Base-by-base conservation (phyloP, 2,113 vertebrate species). In the Malurus cyaneus region DNA sequence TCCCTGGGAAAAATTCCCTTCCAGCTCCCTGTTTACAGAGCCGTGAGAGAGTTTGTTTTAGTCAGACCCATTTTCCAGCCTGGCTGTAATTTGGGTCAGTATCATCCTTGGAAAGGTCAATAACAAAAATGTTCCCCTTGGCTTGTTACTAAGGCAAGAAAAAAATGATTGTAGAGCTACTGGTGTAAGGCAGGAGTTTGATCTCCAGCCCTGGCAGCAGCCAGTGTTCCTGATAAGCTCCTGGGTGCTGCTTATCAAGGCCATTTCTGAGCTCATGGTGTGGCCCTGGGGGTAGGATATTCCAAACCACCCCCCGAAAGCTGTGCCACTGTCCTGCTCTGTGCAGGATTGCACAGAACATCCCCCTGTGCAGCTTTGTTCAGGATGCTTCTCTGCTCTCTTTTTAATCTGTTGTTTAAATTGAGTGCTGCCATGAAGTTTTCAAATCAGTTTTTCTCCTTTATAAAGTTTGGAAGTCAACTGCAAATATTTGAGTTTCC, bases 21-120 rank as follows among this genome's bases (percentile, higher is more conserved):
- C 0, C 0, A 46, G 24, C 19, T 44, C 39, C 39, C 18, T 77
- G 53, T 26, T 56, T 3, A 2, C 3, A 6, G 52, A 34, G 42
- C 9, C 2, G 2, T 19, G 5, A 36, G 25, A 59, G 36, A 44
- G 7, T 2, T 21, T 50, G 2, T 41, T 72, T 64, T 42, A 36
- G 31, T 57, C 76, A 57, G 49, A 64, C 39, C 41, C 46, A n/a
- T 47, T 52, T 11, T 5, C 46, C 46, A 53, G 54, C 61, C 78
- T 67, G 60, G 32, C 59, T 66, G 47, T 24, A 67, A 0, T n/a
- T 39, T 14, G 39, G 60, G 15, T 53, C 60, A 39, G 0, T 59
- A 24, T 32, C 52, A 57, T 80, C 31, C 49, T 72, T 42, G 28
- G 77, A 28, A 59, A 88, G 52, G 18, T 32, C 44, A 24, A 2